Evolutionary conservation across 2,113 vertebrate species (phyloP).

Genomic region (Corythaeola cristata): DNA sequence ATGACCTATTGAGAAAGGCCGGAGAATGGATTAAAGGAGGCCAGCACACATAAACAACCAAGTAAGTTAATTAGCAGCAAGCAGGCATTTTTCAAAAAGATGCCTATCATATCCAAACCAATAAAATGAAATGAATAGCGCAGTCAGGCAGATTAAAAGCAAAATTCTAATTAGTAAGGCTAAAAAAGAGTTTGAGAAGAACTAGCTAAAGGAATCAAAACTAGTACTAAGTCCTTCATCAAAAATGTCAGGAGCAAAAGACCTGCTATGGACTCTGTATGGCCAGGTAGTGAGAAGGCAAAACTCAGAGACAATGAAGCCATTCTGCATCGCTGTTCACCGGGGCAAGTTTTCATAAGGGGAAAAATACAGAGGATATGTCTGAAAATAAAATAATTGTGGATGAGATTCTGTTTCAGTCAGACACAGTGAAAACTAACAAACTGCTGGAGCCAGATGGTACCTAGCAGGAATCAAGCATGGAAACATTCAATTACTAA

Average conservation of each 20-base stretch:
- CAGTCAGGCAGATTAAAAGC: constrained; percentile 5
- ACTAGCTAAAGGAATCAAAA: background rate
- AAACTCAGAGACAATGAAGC: background rate
- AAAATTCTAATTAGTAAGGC: background rate
- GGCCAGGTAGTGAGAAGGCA: background rate
- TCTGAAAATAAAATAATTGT: background rate
- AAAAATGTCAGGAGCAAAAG: background rate
- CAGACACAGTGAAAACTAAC: background rate
- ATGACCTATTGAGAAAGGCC: constrained; percentile 60
- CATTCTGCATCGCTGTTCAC: background rate
- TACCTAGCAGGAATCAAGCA: background rate
- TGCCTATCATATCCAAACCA: constrained; percentile 30
- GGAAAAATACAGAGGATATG: background rate
- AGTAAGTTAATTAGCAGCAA: constrained; percentile 35
- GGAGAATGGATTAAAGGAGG: constrained; percentile 9
- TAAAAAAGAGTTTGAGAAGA: background rate
- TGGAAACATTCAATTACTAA: background rate
- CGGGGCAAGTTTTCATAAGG: background rate
- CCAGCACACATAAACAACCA: background rate
- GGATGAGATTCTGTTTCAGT: background rate
- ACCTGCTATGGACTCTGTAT: background rate
- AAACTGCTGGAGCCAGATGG: background rate
- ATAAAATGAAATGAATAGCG: constrained; percentile 42
- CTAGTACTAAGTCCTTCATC: background rate
- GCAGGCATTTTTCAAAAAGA: constrained; percentile 21